These are phyloP conservation scores for Elachura formosa DNA, from an alignment of 2,113 vertebrate species.

Conservation along the genomic window DNA sequence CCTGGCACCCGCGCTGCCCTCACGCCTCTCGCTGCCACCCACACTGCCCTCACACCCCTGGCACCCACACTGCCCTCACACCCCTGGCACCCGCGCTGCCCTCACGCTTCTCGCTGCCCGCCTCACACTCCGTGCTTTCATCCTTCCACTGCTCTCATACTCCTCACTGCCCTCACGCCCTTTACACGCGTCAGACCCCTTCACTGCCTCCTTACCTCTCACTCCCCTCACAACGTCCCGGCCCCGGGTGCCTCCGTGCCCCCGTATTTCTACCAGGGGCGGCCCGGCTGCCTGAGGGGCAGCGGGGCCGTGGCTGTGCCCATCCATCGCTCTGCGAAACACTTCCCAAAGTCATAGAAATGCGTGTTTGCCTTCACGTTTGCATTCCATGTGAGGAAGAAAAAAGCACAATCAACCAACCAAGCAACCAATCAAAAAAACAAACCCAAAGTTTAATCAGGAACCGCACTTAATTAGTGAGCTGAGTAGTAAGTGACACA, in stretches of 20 bases:
- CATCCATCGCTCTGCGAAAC: not conserved
- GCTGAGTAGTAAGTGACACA: not conserved
- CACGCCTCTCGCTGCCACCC: too few relatives aligned
- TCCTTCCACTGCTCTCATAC: too few relatives aligned
- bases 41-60: not conserved
- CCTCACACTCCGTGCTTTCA: not conserved
- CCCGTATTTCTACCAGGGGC: not conserved
- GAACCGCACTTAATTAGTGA: not conserved
- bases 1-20: not conserved
- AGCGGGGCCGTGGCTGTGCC: not conserved
- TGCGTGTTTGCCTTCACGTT: not conserved
- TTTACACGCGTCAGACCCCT: not conserved
- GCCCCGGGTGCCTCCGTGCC: not conserved
- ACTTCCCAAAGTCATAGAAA: not conserved
- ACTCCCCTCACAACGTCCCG: too few relatives aligned
- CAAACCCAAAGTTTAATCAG: not conserved
- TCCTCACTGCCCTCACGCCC: not conserved
- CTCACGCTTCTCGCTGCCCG: not conserved
- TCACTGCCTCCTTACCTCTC: not conserved
- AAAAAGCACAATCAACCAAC: not conserved
- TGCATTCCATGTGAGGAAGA: too few relatives aligned
- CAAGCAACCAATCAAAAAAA: not conserved
- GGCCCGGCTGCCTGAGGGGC: not conserved
- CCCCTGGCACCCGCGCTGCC: rapidly evolving
- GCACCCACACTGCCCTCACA: not conserved